Percentiles rank a stretch among this genome's conserved stretches.
These are phyloP conservation scores for Achroia grisella DNA, from an alignment of 1,140 invertebrate species.

Conservation along the genomic window DNA sequence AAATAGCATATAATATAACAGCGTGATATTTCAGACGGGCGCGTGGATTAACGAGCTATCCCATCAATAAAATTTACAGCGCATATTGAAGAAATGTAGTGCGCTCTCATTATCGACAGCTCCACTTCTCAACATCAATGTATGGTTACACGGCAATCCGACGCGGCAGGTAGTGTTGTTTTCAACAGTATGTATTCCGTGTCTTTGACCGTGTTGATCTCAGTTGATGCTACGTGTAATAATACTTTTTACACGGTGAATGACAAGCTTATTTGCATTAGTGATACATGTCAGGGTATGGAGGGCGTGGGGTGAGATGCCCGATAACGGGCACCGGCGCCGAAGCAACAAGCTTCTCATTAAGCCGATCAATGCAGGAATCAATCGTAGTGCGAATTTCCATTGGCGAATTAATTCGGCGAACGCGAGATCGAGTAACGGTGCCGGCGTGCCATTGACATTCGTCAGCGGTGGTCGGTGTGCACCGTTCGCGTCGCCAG, in stretches of 20 bases:
- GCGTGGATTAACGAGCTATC: conserved; percentile 37
- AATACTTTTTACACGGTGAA: conserved; percentile 28
- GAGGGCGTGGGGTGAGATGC: conserved; percentile 35
- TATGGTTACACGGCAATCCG: conserved; percentile 14
- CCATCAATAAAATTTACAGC: conserved; percentile 33
- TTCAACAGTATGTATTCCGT: conserved; percentile 24
- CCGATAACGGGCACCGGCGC: conserved; percentile 48
- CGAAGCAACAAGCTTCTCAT: conserved; percentile 55
- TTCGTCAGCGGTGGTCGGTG: conserved; percentile 48
- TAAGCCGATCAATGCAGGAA: conserved; percentile 49
- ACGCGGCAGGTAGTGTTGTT: conserved; percentile 16
- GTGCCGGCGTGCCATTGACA: conserved; percentile 68
- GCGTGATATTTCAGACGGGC: conserved; percentile 32
- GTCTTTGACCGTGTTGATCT: conserved; percentile 40
- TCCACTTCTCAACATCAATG: conserved; percentile 31
- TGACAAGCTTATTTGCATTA: conserved; percentile 41
- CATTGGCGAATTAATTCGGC: conserved; percentile 69
- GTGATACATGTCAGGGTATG: conserved; percentile 19
- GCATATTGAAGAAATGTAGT: conserved; percentile 33
- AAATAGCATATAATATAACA: conserved; percentile 44
- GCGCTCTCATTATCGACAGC: conserved; percentile 30
- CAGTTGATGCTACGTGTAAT: conserved; percentile 17
- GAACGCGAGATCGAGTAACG: conserved; percentile 66
- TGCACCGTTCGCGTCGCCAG: conserved; percentile 11
- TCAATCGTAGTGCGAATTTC: conserved; percentile 54